Base-by-base conservation (phyloP, 2,888 invertebrate genomes). In the Hydraecia micacea region DNA sequence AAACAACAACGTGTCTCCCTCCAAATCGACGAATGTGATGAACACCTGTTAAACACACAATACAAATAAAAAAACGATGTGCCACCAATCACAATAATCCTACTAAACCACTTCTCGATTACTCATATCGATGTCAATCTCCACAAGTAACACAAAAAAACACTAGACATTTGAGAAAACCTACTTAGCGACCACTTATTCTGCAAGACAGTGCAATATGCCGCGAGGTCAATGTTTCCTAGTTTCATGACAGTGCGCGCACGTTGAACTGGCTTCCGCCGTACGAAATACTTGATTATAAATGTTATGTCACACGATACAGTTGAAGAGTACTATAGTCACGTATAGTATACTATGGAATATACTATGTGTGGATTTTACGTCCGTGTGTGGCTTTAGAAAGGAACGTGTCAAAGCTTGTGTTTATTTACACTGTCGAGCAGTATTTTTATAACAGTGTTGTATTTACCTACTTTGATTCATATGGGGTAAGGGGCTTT, bases 221-320 rank as follows among this genome's bases (percentile, higher is more conserved):
- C 71, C 77, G 79, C 78, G 80, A 85, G 88, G 81, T 86, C 85
- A 83, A 85, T 80, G 84, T 67, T 86, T 87, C 83, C 79, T 91
- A 91, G 85, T 69, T 92, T 85, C 84, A 81, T 85, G 92, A 87
- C 83, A 80, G 80, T 85, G 88, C 87, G 89, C 91, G 90, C 91
- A 91, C 88, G 92, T 92, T 94, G 92, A 93, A 93, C 93, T 91
- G 91, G 87, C 91, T 93, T 94, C 94, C 94, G 93, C 83, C 84
- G 80, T 79, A 88, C 85, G 78, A 85, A 89, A 89, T 89, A 83
- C 81, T 84, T 85, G 80, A 82, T 90, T 81, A 73, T 81, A 78
- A 82, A 77, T 85, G 84, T 88, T 93, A 92, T 92, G 90, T 91
- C 92, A 93, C 88, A 83, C 86, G 86, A 91, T 92, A 91, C 88